Conservation (phyloP, 2,113 vertebrate species). For the Ictalurus punctatus region DNA sequence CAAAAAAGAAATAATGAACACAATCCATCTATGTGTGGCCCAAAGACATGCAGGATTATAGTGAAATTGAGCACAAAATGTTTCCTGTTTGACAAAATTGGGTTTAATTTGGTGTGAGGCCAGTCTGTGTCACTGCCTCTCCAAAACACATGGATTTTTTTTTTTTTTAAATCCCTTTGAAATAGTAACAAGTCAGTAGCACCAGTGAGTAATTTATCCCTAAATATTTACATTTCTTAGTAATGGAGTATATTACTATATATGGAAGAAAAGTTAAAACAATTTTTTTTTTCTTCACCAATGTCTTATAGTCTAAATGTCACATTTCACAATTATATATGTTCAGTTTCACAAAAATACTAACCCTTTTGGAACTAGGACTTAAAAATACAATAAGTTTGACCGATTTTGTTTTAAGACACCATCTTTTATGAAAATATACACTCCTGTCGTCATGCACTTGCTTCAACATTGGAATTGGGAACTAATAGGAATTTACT, state of each 20-base stretch:
- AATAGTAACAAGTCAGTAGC: neutral
- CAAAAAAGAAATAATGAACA: neutral
- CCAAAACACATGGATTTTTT: neutral
- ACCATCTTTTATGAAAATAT: no score
- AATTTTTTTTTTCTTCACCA: neutral
- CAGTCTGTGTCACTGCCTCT: neutral
- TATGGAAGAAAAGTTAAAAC: neutral
- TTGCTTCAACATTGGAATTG: neutral
- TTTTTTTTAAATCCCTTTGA: neutral
- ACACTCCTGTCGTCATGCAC: no score
- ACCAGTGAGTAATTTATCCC: neutral
- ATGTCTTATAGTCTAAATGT: neutral
- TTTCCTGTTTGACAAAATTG: conserved; percentile 1
- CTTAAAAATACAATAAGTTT: no score
- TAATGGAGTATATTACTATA: neutral
- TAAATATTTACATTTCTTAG: neutral
- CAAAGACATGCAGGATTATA: neutral
- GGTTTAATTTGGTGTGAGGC: neutral
- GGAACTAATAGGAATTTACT: no score
- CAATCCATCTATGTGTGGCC: neutral
- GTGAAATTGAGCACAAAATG: neutral
- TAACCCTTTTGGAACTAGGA: no score
- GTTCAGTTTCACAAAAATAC: no score
- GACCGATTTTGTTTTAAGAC: no score
- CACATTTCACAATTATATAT: no score